Percentiles rank a stretch among this genome's conserved stretches.
Conservation (phyloP, 2,888 invertebrate genomes). For the Lasioglossum villosulum region DNA sequence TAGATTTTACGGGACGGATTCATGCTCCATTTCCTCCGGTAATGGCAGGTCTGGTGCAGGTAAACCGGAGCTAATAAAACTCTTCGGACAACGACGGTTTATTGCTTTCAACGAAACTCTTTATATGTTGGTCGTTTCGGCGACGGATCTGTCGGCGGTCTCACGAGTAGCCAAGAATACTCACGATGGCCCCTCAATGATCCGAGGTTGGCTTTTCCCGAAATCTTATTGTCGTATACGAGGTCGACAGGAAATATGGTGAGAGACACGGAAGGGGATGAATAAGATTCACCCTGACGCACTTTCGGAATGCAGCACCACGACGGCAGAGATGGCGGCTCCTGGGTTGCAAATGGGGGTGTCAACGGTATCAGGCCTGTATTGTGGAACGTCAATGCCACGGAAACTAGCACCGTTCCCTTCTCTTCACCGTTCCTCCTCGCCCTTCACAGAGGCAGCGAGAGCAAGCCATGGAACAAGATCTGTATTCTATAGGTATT, state of each 20-base stretch:
- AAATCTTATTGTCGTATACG: slow-evolving; percentile 26
- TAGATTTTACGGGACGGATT: slow-evolving; percentile 74
- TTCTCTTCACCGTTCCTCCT: slow-evolving; percentile 54
- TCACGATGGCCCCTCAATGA: not conserved
- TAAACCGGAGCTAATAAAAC: slow-evolving; percentile 41
- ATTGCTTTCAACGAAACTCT: slow-evolving; percentile 8
- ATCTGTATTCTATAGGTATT: slow-evolving; percentile 66
- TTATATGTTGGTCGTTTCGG: slow-evolving; percentile 4
- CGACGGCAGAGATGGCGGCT: slow-evolving; percentile 68
- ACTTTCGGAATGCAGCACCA: slow-evolving; percentile 65
- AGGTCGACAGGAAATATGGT: slow-evolving; percentile 70
- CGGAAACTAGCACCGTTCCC: slow-evolving; percentile 82
- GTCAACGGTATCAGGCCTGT: slow-evolving; percentile 81
- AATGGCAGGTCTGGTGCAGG: slow-evolving; percentile 36
- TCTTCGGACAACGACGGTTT: slow-evolving; percentile 5
- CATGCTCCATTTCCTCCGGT: slow-evolving; percentile 60
- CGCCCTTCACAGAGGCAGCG: slow-evolving; percentile 42
- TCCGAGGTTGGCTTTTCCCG: not conserved
- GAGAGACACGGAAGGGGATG: slow-evolving; percentile 72
- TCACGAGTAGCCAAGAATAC: not conserved
- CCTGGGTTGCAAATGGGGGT: slow-evolving; percentile 78
- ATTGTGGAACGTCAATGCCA: slow-evolving; percentile 83
- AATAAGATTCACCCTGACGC: slow-evolving; percentile 76
- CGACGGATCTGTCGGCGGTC: not conserved
- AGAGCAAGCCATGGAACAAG: slow-evolving; percentile 42